phyloP scores from a whole-genome alignment of 2,797 vertebrate species.

The Crenichthys baileyi region DNA sequence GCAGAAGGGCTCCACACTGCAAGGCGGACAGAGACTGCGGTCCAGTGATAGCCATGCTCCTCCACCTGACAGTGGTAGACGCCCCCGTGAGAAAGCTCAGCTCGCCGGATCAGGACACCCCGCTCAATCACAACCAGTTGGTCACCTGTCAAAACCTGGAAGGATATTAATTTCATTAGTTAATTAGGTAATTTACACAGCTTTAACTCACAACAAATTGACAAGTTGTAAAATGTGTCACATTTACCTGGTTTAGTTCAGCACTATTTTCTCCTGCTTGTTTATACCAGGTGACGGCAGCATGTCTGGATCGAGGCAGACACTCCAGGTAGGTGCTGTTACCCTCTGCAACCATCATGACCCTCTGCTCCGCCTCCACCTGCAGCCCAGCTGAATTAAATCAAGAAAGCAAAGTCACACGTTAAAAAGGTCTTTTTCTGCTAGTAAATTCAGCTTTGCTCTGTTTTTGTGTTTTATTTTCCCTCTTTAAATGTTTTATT shows the following conservation, averaged over 20 bases:
- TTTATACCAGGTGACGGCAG: constrained; percentile 83
- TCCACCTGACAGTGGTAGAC: constrained; percentile 86
- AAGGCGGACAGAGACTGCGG: constrained; percentile 79
- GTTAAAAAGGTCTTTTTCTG: not conserved
- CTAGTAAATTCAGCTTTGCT: not conserved
- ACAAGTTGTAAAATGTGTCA: not conserved
- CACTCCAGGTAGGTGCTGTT: constrained; percentile 88
- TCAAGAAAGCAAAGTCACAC: not conserved
- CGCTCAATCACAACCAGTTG: constrained; percentile 83
- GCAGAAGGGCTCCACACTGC: constrained; percentile 76
- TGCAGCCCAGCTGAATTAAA: constrained; percentile 77
- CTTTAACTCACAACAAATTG: not conserved
- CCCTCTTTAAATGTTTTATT: not conserved
- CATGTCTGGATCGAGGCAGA: constrained; percentile 83
- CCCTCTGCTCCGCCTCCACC: constrained; percentile 83
- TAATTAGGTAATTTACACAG: not conserved
- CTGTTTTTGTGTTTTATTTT: not conserved
- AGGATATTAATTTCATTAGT: not conserved
- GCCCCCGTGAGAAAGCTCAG: constrained; percentile 78
- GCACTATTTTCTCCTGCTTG: constrained; percentile 82
- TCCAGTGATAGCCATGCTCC: constrained; percentile 86
- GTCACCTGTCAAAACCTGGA: constrained; percentile 79
- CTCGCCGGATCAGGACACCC: constrained; percentile 81
- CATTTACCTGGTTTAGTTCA: constrained; percentile 80
- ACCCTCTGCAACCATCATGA: constrained; percentile 83